Conservation (phyloP, 1,140 invertebrate species). For the Bombus difficillimus region DNA sequence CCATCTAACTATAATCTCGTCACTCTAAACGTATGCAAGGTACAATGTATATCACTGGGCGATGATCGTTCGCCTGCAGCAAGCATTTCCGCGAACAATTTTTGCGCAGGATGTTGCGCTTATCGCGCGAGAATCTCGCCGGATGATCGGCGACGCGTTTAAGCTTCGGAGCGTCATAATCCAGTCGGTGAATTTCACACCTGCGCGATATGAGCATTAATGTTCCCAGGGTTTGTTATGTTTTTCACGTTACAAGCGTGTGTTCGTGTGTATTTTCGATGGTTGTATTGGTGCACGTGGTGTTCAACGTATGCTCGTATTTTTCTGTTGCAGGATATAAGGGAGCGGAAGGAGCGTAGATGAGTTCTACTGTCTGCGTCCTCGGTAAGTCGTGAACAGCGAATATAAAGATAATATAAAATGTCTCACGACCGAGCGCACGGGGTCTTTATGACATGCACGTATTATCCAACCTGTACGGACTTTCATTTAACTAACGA, state of each 20-base stretch:
- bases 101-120: not conserved
- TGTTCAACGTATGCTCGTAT: slow-evolving; percentile 14
- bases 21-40: not conserved
- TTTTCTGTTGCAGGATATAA: slow-evolving; percentile 74
- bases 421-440: slow-evolving; percentile 33
- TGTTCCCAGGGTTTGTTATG: slow-evolving; percentile 5
- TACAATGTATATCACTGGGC: not conserved
- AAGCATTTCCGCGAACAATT: slow-evolving; percentile 2
- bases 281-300: not conserved
- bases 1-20: not conserved
- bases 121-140: slow-evolving; percentile 17
- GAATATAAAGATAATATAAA: slow-evolving; percentile 39
- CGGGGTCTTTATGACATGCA: slow-evolving; percentile 15
- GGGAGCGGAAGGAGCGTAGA: slow-evolving; percentile 74
- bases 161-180: slow-evolving; percentile 3
- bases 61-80: not conserved
- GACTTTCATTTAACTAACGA: slow-evolving; percentile 45
- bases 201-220: slow-evolving; percentile 31
- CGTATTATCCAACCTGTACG: slow-evolving; percentile 15
- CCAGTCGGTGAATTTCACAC: slow-evolving; percentile 37
- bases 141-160: slow-evolving; percentile 31
- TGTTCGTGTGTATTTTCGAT: no score
- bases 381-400: slow-evolving; percentile 71
- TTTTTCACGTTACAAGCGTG: not conserved
- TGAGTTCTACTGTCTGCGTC: slow-evolving; percentile 75